Evolutionary conservation across 1,140 invertebrate genomes (phyloP).

Genomic region (Cotesia vestalis): DNA sequence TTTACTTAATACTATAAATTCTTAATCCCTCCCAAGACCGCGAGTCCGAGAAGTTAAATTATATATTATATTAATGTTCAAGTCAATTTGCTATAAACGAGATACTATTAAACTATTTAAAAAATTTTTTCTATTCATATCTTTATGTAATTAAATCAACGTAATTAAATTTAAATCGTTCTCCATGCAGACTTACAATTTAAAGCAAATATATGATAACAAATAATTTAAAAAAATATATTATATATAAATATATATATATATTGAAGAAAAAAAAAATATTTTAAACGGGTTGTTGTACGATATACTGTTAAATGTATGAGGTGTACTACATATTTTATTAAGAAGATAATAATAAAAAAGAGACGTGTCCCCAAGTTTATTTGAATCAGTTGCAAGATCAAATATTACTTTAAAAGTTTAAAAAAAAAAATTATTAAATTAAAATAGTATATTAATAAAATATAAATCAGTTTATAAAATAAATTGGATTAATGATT

Average conservation of each 20-base stretch:
- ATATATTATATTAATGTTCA: slow-evolving; percentile 3
- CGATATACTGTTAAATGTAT: slow-evolving; percentile 56
- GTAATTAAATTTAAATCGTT: neutral
- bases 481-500: slow-evolving; percentile 42
- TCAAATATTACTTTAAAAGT: slow-evolving; percentile 17
- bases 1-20: slow-evolving; percentile 27
- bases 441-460: slow-evolving; percentile 46
- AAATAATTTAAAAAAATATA: neutral
- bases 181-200: slow-evolving; percentile 1
- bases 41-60: neutral
- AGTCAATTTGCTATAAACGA: neutral
- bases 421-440: slow-evolving; percentile 27
- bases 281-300: slow-evolving; percentile 60
- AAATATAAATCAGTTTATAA: slow-evolving; percentile 41
- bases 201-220: no score
- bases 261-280: slow-evolving; percentile 8
- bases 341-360: slow-evolving; percentile 11
- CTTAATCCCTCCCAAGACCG: neutral
- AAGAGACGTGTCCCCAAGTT: slow-evolving; percentile 17
- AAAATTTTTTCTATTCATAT: no score
- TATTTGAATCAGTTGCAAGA: slow-evolving; percentile 21
- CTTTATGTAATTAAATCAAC: slow-evolving; percentile 7
- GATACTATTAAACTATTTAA: no score
- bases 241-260: slow-evolving; percentile 26
- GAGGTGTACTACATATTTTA: slow-evolving; percentile 21